These are phyloP conservation scores for Ormyrus nitidulus DNA, from an alignment of 2,888 invertebrate genomes.

Conservation along the genomic window DNA sequence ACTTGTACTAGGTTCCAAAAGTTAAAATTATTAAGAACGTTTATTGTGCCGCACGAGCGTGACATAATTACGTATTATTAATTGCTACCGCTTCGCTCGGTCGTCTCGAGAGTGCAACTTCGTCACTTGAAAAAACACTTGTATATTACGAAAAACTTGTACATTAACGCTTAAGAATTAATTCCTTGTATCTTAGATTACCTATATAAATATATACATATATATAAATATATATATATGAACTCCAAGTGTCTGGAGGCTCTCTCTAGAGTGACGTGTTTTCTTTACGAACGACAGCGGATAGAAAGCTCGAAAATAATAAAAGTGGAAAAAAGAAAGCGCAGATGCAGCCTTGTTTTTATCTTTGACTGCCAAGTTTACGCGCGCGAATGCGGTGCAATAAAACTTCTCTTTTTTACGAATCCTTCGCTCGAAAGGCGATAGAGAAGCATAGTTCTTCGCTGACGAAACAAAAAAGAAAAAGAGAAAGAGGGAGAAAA, in stretches of 20 bases:
- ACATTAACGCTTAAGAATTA: constrained; percentile 56
- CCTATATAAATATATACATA: constrained; percentile 38
- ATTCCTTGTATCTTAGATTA: constrained; percentile 54
- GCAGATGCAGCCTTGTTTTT: constrained; percentile 46
- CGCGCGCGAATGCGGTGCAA: constrained; percentile 53
- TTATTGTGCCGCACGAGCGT: constrained; percentile 42
- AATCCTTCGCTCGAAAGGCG: not conserved
- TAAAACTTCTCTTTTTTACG: constrained; percentile 50
- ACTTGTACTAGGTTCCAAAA: constrained; percentile 35
- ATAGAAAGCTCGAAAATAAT: constrained; percentile 43
- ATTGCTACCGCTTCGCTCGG: constrained; percentile 47
- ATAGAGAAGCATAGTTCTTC: constrained; percentile 37
- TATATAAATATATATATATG: constrained; percentile 25
- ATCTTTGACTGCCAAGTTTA: constrained; percentile 53
- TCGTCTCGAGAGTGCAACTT: constrained; percentile 46
- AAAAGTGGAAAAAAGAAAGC: constrained; percentile 45
- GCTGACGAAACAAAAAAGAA: constrained; percentile 40
- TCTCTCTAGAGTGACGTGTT: constrained; percentile 51
- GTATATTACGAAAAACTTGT: constrained; percentile 56
- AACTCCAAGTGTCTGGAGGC: constrained; percentile 37
- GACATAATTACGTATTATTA: constrained; percentile 32
- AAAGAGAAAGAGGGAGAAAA: constrained; percentile 18
- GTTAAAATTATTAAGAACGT: constrained; percentile 37
- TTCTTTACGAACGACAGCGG: constrained; percentile 50
- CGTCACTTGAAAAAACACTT: constrained; percentile 43